phyloP scores from a whole-genome alignment of 2,888 invertebrate species.

The Ochropleura leucogaster region DNA sequence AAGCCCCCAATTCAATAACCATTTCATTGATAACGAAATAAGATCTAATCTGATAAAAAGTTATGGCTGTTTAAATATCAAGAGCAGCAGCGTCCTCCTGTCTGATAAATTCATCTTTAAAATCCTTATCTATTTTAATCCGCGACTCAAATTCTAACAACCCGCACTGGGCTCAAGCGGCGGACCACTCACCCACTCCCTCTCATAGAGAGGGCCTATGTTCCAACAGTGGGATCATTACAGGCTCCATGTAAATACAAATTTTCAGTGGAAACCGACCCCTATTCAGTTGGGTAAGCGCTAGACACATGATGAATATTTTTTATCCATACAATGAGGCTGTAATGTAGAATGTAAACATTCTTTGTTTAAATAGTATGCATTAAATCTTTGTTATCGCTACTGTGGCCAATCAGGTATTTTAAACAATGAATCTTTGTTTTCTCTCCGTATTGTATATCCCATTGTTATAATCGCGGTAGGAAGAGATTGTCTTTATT shows the following conservation, averaged over 20 bases:
- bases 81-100: conserved; percentile 11
- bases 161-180: background rate
- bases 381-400: conserved; percentile 4
- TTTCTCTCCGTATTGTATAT: background rate
- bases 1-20: conserved; percentile 10
- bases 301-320: conserved; percentile 5
- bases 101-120: background rate
- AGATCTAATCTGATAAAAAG: conserved; percentile 19
- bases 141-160: background rate
- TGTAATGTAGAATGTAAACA: background rate
- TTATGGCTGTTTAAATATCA: conserved; percentile 12
- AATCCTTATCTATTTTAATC: background rate
- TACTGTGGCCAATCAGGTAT: conserved; percentile 13
- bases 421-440: conserved; percentile 27
- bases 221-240: background rate
- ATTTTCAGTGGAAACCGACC: background rate
- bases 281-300: background rate
- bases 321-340: background rate
- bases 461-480: background rate
- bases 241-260: background rate
- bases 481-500: background rate
- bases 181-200: no score
- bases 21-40: conserved; percentile 11
- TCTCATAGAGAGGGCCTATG: background rate
- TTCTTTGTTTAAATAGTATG: background rate